phyloP scores from a whole-genome alignment of 2,797 vertebrate genomes.

The Chelon auratus region DNA sequence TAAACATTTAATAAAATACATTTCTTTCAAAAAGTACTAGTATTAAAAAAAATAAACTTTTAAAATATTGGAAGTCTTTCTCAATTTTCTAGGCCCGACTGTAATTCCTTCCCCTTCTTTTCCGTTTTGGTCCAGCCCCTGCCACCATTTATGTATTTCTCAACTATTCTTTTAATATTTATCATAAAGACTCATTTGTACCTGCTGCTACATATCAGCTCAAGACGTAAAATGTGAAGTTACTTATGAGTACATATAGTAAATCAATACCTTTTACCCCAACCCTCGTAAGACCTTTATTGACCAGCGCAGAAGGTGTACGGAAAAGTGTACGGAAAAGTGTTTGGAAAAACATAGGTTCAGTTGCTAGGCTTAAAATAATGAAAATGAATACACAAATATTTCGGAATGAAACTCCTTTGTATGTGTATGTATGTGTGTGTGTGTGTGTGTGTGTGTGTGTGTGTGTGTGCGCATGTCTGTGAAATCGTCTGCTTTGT shows the following conservation, averaged over 20 bases:
- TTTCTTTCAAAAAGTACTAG: slow-evolving; percentile 63
- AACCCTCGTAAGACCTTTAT: neutral
- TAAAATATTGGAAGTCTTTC: slow-evolving; percentile 43
- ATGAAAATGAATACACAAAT: slow-evolving; percentile 20
- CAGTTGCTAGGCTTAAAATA: slow-evolving; percentile 26
- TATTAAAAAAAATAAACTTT: slow-evolving; percentile 62
- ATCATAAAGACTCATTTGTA: slow-evolving; percentile 3
- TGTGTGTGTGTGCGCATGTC: slow-evolving; percentile 4
- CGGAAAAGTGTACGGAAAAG: too few species aligned
- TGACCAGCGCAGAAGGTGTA: slow-evolving; percentile 1
- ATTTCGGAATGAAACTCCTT: slow-evolving; percentile 73
- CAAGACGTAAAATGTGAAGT: slow-evolving; percentile 8
- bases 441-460: too few species aligned
- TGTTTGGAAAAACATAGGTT: slow-evolving; percentile 10
- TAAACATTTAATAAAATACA: slow-evolving; percentile 68
- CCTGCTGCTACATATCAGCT: slow-evolving; percentile 1
- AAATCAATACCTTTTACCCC: neutral
- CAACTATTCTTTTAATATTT: neutral
- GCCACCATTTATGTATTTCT: neutral
- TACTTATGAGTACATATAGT: neutral
- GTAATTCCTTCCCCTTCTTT: neutral
- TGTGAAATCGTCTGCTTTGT: slow-evolving; percentile 29
- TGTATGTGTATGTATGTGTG: too few species aligned
- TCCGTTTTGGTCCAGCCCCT: slow-evolving; percentile 26
- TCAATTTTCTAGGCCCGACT: slow-evolving; percentile 13